A percentile compares a stretch with the other conserved stretches of the same genome.
These are phyloP conservation scores for Drosophila azteca DNA, from an alignment of 1,140 invertebrate genomes.

Conservation along the genomic window DNA sequence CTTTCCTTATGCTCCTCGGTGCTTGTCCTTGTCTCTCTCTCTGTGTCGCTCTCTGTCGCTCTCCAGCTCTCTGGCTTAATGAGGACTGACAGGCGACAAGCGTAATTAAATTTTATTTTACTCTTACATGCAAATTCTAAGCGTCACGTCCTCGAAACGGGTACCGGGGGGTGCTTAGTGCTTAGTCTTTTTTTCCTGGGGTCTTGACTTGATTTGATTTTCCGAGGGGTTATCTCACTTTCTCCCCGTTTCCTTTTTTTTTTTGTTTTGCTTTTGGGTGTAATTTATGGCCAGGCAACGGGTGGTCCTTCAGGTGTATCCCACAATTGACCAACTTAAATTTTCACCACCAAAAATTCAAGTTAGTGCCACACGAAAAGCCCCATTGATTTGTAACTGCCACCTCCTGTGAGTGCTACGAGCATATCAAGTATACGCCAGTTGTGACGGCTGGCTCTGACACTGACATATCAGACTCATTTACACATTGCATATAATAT, in stretches of 20 bases:
- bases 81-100: constrained; percentile 82
- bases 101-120: constrained; percentile 83
- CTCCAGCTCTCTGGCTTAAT: constrained; percentile 50
- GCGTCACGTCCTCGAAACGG: constrained; percentile 20
- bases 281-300: constrained; percentile 69
- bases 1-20: constrained; percentile 5
- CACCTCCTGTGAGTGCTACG: not conserved
- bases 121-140: constrained; percentile 78
- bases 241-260: not conserved
- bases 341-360: constrained; percentile 31
- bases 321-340: constrained; percentile 42
- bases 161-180: constrained; percentile 9
- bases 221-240: constrained; percentile 43
- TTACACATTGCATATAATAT: constrained; percentile 57
- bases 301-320: constrained; percentile 48
- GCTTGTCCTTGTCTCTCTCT: constrained; percentile 17
- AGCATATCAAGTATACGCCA: constrained; percentile 53
- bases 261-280: constrained; percentile 1
- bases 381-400: constrained; percentile 66
- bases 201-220: constrained; percentile 74
- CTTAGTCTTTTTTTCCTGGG: constrained; percentile 40
- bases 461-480: constrained; percentile 76
- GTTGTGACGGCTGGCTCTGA: constrained; percentile 58
- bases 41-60: constrained; percentile 10
- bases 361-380: constrained; percentile 39